phyloP scores from a whole-genome alignment of 2,113 vertebrate genomes.

The Desmodus rotundus region DNA sequence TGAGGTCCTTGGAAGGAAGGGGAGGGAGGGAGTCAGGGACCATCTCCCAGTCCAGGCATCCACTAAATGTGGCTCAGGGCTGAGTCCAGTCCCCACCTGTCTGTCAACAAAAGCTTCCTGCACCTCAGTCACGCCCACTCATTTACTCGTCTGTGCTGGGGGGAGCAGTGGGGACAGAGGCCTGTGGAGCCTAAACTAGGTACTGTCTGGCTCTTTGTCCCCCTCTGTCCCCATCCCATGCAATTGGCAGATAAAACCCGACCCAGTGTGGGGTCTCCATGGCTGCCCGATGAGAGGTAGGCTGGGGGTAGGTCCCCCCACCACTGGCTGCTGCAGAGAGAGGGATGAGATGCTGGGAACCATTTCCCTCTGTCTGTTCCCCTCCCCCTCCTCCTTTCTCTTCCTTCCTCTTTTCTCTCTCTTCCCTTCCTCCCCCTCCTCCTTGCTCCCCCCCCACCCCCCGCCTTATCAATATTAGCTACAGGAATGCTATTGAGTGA shows the following conservation, averaged over 20 bases:
- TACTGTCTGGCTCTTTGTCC: not conserved
- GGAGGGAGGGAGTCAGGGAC: not conserved
- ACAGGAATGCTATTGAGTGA: not conserved
- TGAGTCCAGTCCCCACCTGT: not conserved
- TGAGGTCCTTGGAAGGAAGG: not conserved
- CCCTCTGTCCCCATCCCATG: not conserved
- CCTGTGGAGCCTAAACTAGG: not conserved
- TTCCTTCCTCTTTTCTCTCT: not conserved
- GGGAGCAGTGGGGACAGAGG: rapidly evolving
- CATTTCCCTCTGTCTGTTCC: not conserved
- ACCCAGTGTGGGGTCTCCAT: not conserved
- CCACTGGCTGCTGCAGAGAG: not conserved
- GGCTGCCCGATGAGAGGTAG: not conserved
- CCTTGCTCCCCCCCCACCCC: too few species aligned
- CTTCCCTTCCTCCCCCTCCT: not conserved
- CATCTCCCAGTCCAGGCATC: not conserved
- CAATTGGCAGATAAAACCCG: not conserved
- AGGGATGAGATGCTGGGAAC: not conserved
- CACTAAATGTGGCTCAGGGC: not conserved
- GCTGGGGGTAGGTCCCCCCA: rapidly evolving
- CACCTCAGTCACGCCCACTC: not conserved
- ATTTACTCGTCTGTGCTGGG: rapidly evolving
- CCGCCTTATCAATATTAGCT: not conserved
- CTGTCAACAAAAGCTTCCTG: not conserved
- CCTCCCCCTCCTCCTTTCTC: not conserved